These are phyloP conservation scores for Aurelia aurita DNA, from an alignment of 30 jellyfish, hydroid and myxozoan species.

Conservation along the genomic window DNA sequence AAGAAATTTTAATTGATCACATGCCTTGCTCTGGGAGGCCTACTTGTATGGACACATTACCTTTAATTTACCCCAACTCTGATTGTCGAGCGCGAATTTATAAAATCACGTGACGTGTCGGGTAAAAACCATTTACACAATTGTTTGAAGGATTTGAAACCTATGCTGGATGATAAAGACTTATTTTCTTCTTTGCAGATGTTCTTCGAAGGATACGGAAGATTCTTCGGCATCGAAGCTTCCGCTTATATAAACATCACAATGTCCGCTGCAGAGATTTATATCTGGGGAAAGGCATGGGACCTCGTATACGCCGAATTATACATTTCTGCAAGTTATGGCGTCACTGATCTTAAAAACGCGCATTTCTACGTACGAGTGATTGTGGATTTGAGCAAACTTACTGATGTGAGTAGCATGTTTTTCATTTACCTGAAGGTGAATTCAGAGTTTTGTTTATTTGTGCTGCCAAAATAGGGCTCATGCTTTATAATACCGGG, in stretches of 20 bases:
- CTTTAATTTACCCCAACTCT: no score
- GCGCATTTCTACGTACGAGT: conserved; percentile 92
- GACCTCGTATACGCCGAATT: conserved; percentile 90
- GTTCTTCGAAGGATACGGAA: conserved; percentile 94
- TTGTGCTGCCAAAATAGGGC: no score
- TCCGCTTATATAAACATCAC: conserved; percentile 82
- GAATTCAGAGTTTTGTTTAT: no score
- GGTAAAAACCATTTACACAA: no score
- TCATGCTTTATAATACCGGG: no score
- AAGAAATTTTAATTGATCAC: no score
- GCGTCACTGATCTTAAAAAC: conserved; percentile 51
- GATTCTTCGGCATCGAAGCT: conserved; percentile 90
- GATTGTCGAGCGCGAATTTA: no score
- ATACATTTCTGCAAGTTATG: conserved; percentile 90
- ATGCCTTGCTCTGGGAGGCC: no score
- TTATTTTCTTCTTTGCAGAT: conserved; percentile 58
- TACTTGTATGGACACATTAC: no score
- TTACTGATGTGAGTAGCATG: conserved; percentile 74
- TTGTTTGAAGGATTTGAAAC: no score
- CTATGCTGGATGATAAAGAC: not conserved
- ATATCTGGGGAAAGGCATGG: conserved; percentile 95
- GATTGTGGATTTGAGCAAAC: conserved; percentile 84
- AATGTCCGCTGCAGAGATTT: conserved; percentile 78
- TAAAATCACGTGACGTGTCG: no score
- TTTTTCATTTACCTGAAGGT: not conserved